Conservation (phyloP, 2,113 vertebrate genomes). For the Ranitomeya variabilis region DNA sequence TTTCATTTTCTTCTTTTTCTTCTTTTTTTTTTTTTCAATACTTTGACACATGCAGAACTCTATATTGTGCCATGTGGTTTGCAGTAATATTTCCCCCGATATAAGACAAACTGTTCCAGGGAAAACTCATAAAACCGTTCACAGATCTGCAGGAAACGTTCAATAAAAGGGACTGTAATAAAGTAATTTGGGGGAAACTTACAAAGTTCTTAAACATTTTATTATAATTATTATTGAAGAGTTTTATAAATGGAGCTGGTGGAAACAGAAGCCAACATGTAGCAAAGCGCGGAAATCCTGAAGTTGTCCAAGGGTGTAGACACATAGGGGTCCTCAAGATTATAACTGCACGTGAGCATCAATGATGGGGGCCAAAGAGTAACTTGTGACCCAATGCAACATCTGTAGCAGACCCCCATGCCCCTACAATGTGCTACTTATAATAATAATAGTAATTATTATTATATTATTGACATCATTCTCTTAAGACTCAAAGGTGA, state of each 20-base stretch:
- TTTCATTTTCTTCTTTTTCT: conserved; percentile 49
- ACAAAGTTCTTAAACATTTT: background rate
- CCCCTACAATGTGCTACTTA: background rate
- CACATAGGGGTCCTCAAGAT: background rate
- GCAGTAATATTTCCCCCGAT: conserved; percentile 64
- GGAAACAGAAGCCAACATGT: background rate
- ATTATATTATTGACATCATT: no score
- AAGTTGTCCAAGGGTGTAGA: no score
- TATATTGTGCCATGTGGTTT: conserved; percentile 63
- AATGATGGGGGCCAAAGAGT: background rate
- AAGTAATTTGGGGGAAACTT: conserved; percentile 6
- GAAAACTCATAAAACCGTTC: conserved; percentile 66
- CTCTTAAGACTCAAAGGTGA: no score
- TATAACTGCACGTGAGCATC: background rate
- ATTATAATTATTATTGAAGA: background rate
- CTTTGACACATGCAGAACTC: conserved; percentile 66
- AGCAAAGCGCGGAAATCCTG: background rate
- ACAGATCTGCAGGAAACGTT: conserved; percentile 72
- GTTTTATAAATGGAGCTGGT: background rate
- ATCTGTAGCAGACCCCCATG: no score
- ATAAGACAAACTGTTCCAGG: conserved; percentile 66
- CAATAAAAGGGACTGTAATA: conserved; percentile 64
- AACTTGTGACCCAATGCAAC: background rate
- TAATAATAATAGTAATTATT: no score
- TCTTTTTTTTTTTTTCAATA: conserved; percentile 62